Evolutionary conservation across 92 coral and sea anemone genomes (phyloP), one percentile per base, ranked within the genome.

Genomic region (Porites cylindrica): DNA sequence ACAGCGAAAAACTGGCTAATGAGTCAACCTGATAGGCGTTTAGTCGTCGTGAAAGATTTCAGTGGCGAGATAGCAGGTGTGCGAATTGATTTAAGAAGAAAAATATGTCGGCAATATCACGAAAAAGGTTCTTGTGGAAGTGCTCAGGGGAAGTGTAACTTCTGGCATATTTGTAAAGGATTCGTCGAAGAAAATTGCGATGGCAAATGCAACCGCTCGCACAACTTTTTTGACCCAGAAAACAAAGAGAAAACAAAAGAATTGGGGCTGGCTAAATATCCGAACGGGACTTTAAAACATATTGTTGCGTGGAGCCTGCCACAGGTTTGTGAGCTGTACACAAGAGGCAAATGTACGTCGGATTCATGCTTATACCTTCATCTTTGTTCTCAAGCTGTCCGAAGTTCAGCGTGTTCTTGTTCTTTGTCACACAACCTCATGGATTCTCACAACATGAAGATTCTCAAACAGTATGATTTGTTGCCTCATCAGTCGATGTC

Each of bases 101-200:
- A 87, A 21, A 47, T 93, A 19, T 93, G 96, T 59, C 82, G 66
- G 23, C 71, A 72, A n/a, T 93, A 93, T 51, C 79, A 77, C 53
- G 77, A 80, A 18, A 75, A 12, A 53, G 84, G 91, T 54, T 60
- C 80, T 10, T 93, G 91, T 74, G 83, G 59, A 17, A 10, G 9
- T 5, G 61, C 61, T 2, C 65, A 79, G 14, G 72, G 78, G 50
- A 78, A 81, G 23, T 72, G 96, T 52, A 59, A 70, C 18, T 66
- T 6, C 16, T 78, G 83, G 76, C 65, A 72, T 58, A 58, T 56
- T 17, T 90, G 93, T 71, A 80, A 65, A 65, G 80, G 56, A 8
- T 89, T 70, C 26, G 3, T 91, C 32, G 94, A 91, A 43, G 89
- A 82, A 23, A 88, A 74, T 18, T 91, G 91, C 62, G 62, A 23